Conservation (phyloP, 2,113 vertebrate genomes). For the Oenanthe oenanthe region DNA sequence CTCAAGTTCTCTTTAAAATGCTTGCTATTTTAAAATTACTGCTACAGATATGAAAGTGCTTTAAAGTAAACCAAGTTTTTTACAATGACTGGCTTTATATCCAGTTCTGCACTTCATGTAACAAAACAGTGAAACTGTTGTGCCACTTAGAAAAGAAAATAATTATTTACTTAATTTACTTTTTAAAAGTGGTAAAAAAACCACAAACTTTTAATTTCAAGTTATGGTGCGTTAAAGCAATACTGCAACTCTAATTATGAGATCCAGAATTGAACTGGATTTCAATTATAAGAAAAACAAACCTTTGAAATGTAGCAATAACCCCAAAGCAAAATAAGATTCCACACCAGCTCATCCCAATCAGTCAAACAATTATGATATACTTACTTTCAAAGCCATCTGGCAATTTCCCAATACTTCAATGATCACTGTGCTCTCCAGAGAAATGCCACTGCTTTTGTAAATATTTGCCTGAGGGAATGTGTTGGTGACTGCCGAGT, state of each 20-base stretch:
- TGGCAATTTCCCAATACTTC: constrained; percentile 80
- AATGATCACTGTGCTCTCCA: constrained; percentile 81
- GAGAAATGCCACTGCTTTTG: constrained; percentile 75
- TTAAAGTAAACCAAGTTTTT: background rate
- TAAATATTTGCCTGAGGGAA: constrained; percentile 67
- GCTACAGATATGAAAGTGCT: background rate
- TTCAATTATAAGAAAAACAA: background rate
- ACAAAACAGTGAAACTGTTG: background rate
- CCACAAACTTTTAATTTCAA: background rate
- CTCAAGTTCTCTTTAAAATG: background rate
- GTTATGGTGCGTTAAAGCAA: background rate
- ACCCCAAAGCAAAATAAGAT: background rate
- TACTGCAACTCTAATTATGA: background rate
- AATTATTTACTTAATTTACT: background rate
- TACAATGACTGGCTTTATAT: background rate
- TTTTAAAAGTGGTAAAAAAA: background rate
- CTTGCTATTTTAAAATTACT: background rate
- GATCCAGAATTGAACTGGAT: background rate
- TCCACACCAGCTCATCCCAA: background rate
- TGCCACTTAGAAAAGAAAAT: background rate
- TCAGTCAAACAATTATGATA: background rate
- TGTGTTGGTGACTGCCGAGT: constrained; percentile 75
- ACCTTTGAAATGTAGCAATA: background rate
- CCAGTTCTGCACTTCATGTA: background rate
- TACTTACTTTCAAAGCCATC: constrained; percentile 80